Conservation (phyloP, 2,113 vertebrate genomes). For the Arothron firmamentum region DNA sequence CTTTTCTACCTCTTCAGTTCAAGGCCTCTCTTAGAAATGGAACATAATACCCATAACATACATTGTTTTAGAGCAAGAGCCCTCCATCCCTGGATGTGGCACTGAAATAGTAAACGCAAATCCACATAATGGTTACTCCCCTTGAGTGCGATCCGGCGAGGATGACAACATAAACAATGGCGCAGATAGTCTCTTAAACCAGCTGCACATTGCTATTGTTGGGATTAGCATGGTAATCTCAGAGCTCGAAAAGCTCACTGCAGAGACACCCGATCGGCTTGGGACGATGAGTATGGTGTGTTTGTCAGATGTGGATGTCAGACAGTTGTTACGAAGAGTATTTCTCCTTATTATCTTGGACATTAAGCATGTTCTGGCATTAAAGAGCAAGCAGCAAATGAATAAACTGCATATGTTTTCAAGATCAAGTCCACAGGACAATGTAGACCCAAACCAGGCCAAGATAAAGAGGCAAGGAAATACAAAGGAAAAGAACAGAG, state of each 20-base stretch:
- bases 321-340: conserved; percentile 20
- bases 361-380: neutral
- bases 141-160: conserved; percentile 40
- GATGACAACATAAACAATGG: conserved; percentile 71
- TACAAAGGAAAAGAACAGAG: conserved; percentile 27
- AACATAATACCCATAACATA: conserved; percentile 38
- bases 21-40: conserved; percentile 42
- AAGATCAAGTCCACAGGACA: conserved; percentile 6
- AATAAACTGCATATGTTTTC: neutral
- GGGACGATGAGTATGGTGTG: conserved; percentile 44
- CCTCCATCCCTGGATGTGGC: conserved; percentile 46
- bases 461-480: conserved; percentile 30
- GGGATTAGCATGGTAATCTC: conserved; percentile 71
- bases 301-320: conserved; percentile 23
- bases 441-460: conserved; percentile 11
- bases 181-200: conserved; percentile 59
- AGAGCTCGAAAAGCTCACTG: conserved; percentile 43
- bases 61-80: conserved; percentile 27
- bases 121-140: conserved; percentile 54
- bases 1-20: conserved; percentile 37
- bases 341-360: conserved; percentile 10
- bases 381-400: conserved; percentile 1
- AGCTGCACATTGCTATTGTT: conserved; percentile 58
- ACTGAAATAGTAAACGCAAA: conserved; percentile 58
- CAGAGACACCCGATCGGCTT: conserved; percentile 56